A percentile compares a stretch with the other conserved stretches of the same genome.
Evolutionary conservation across 2,113 vertebrate species (phyloP).

Genomic region (Polyodon spathula): DNA sequence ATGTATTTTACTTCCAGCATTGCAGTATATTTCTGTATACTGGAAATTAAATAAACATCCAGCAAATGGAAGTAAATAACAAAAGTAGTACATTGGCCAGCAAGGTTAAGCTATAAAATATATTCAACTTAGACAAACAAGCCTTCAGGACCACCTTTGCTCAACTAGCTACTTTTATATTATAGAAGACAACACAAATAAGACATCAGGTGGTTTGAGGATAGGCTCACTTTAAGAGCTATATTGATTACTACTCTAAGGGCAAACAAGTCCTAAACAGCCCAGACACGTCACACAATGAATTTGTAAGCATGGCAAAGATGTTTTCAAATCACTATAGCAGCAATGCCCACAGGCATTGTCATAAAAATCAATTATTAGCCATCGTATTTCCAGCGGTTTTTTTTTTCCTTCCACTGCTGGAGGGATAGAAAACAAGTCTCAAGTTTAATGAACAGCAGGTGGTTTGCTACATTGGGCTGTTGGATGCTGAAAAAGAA

Average conservation of each 20-base stretch:
- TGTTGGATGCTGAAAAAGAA: neutral
- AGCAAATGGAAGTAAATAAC: no score
- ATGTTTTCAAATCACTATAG: slow-evolving; percentile 25
- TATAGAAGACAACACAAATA: no score
- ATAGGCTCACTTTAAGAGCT: neutral
- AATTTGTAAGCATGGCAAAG: slow-evolving; percentile 40
- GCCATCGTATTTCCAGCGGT: slow-evolving; percentile 28
- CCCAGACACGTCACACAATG: slow-evolving; percentile 49
- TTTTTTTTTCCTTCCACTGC: neutral
- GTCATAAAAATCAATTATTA: slow-evolving; percentile 36
- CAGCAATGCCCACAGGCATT: slow-evolving; percentile 15
- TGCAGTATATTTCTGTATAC: no score
- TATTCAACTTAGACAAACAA: no score
- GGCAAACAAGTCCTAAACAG: neutral
- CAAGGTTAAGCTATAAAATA: no score
- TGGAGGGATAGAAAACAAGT: slow-evolving; percentile 12
- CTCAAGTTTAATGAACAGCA: neutral
- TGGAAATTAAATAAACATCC: no score
- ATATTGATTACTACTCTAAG: neutral
- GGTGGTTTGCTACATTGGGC: neutral
- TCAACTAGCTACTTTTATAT: no score
- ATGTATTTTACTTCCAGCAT: no score
- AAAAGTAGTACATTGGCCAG: no score
- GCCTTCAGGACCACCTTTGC: no score
- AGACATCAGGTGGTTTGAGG: no score